Conservation (phyloP, 1,140 invertebrate species). For the Pseudomyrmex flavicornis region DNA sequence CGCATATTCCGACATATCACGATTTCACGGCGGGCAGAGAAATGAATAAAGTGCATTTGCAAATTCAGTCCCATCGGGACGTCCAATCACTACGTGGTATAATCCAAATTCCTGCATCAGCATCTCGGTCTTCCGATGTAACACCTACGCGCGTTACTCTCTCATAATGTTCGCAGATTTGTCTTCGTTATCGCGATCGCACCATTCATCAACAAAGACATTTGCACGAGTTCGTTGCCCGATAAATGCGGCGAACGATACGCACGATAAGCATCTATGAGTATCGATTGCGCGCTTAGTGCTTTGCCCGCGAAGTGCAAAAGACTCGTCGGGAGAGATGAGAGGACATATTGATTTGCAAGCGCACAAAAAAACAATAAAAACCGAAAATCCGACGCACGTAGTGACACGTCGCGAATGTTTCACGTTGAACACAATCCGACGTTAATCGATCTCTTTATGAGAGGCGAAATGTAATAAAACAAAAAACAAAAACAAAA, state of each 20-base stretch:
- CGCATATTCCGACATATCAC: neutral
- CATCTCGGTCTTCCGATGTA: slow-evolving; percentile 42
- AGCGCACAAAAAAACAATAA: too few relatives aligned
- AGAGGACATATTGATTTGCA: slow-evolving; percentile 14
- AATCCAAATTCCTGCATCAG: slow-evolving; percentile 53
- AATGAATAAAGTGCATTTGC: slow-evolving; percentile 42
- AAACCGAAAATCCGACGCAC: too few relatives aligned
- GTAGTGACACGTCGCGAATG: neutral
- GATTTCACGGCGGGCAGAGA: too few relatives aligned
- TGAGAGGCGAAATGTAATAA: too few relatives aligned
- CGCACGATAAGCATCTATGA: slow-evolving; percentile 43
- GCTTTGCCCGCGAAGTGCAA: neutral
- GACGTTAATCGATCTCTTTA: too few relatives aligned
- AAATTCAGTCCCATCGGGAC: slow-evolving; percentile 26
- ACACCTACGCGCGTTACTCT: slow-evolving; percentile 39
- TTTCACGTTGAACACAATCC: neutral
- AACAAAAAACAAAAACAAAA: too few relatives aligned
- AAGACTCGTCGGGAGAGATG: slow-evolving; percentile 4
- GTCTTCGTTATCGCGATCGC: slow-evolving; percentile 54
- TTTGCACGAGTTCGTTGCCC: slow-evolving; percentile 45
- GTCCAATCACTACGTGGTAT: slow-evolving; percentile 31
- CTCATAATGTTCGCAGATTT: slow-evolving; percentile 55
- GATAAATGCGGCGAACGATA: slow-evolving; percentile 37
- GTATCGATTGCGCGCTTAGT: slow-evolving; percentile 46
- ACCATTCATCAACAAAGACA: slow-evolving; percentile 61